Conservation (phyloP, 1,140 invertebrate species). For the Drosophila kohkoa region DNA sequence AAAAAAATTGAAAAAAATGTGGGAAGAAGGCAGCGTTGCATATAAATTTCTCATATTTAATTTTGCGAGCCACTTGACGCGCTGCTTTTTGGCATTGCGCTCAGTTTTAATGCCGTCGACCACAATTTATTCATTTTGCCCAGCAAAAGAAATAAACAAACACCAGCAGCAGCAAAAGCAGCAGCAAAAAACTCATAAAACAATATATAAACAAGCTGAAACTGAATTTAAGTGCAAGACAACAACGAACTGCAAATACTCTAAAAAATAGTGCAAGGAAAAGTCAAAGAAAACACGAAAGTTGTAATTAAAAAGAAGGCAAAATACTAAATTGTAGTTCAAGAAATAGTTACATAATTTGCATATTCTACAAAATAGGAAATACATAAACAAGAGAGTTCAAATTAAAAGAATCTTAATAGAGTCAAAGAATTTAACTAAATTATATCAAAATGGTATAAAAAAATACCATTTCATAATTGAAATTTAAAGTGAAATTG, state of each 20-base stretch:
- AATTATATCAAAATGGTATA: too few species aligned
- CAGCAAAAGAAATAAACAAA: constrained; percentile 25
- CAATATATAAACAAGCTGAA: background rate
- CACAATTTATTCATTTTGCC: constrained; percentile 53
- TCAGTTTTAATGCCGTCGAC: constrained; percentile 49
- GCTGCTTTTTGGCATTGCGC: constrained; percentile 57
- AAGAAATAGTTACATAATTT: background rate
- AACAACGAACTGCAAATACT: constrained; percentile 1
- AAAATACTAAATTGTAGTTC: background rate
- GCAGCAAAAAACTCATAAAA: constrained; percentile 14
- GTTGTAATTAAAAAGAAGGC: background rate
- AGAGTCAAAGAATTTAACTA: too few species aligned
- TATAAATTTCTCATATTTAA: constrained; percentile 83
- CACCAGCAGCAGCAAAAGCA: background rate
- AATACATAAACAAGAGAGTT: too few species aligned
- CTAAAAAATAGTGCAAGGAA: background rate
- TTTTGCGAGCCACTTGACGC: constrained; percentile 71
- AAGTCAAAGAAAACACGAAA: background rate
- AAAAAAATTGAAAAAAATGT: constrained; percentile 6
- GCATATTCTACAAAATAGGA: too few species aligned
- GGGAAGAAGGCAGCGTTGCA: constrained; percentile 70
- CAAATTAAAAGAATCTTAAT: too few species aligned
- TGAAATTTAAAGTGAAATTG: too few species aligned
- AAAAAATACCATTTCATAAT: too few species aligned
- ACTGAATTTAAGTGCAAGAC: background rate